Percentiles rank a stretch among this genome's conserved stretches.
phyloP scores from a whole-genome alignment of 2,113 vertebrate genomes.

The Forbesichthys agassizii region DNA sequence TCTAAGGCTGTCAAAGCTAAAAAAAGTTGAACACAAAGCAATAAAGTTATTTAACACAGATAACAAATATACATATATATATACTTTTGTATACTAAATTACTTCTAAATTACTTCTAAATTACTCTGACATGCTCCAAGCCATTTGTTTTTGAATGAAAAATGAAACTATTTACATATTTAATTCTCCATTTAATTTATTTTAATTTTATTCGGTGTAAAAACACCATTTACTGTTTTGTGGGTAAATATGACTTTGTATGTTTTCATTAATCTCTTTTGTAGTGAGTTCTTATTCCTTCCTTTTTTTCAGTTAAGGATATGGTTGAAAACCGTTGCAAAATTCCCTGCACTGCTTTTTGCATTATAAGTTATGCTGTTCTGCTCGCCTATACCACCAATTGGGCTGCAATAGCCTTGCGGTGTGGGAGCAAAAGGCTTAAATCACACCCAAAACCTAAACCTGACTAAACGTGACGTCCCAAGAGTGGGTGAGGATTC shows the following conservation, averaged over 20 bases:
- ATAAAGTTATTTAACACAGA: too few species aligned
- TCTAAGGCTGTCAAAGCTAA: background rate
- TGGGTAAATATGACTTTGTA: background rate
- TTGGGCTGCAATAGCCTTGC: conserved; percentile 19
- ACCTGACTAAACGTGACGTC: background rate
- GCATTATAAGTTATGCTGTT: conserved; percentile 5
- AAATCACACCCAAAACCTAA: conserved; percentile 32
- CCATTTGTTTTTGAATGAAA: background rate
- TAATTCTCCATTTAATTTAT: too few species aligned
- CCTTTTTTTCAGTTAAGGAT: conserved; percentile 1
- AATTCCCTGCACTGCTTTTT: background rate
- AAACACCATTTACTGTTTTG: background rate
- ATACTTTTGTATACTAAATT: too few species aligned
- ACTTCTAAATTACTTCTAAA: too few species aligned
- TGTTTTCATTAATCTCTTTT: conserved; percentile 26
- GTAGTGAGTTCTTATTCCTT: background rate
- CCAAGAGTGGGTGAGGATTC: too few species aligned
- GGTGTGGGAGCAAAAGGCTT: conserved; percentile 28
- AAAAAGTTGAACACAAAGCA: too few species aligned
- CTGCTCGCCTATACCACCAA: background rate
- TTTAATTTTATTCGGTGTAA: too few species aligned
- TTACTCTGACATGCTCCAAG: too few species aligned
- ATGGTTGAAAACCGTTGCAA: background rate
- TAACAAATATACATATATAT: too few species aligned
- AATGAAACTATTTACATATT: too few species aligned